These are phyloP conservation scores for Criorhina ranunculi DNA, from an alignment of 2,888 invertebrate genomes.

Conservation along the genomic window DNA sequence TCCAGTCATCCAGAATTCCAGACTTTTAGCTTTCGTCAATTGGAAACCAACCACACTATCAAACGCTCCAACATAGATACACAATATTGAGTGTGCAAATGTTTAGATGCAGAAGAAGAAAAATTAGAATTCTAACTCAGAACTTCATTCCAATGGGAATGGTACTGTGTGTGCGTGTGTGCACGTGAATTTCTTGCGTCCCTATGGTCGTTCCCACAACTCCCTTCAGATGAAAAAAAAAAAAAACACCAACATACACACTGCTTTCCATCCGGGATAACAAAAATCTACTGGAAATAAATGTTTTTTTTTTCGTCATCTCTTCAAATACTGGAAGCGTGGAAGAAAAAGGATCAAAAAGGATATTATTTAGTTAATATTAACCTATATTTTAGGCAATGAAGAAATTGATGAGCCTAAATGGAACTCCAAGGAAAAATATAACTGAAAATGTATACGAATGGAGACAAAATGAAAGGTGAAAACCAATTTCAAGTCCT, in stretches of 20 bases:
- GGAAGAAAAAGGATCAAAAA: conserved; percentile 31
- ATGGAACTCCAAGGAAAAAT: too few relatives aligned
- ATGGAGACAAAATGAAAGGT: conserved; percentile 19
- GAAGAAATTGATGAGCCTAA: conserved; percentile 57
- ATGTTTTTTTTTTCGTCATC: conserved; percentile 16
- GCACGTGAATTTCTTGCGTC: conserved; percentile 46
- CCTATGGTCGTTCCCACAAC: conserved; percentile 10
- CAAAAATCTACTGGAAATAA: conserved; percentile 65
- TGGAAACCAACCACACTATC: conserved; percentile 48
- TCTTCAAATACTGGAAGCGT: conserved; percentile 54
- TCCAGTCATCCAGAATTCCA: conserved; percentile 70
- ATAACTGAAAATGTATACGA: conserved; percentile 7
- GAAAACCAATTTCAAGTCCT: conserved; percentile 38
- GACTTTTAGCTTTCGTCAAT: conserved; percentile 68
- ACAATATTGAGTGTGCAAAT: conserved; percentile 11
- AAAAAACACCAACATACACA: conserved; percentile 34
- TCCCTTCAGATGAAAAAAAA: conserved; percentile 21
- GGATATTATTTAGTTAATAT: conserved; percentile 66
- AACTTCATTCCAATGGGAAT: conserved; percentile 37
- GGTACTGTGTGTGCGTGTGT: conserved; percentile 13
- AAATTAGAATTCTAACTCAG: conserved; percentile 21
- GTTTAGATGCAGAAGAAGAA: conserved; percentile 29
- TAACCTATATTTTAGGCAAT: conserved; percentile 70
- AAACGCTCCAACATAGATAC: conserved; percentile 8
- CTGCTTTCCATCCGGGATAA: conserved; percentile 75